phyloP scores from a whole-genome alignment of 2,113 vertebrate species.

The Melanotaenia duboulayi region DNA sequence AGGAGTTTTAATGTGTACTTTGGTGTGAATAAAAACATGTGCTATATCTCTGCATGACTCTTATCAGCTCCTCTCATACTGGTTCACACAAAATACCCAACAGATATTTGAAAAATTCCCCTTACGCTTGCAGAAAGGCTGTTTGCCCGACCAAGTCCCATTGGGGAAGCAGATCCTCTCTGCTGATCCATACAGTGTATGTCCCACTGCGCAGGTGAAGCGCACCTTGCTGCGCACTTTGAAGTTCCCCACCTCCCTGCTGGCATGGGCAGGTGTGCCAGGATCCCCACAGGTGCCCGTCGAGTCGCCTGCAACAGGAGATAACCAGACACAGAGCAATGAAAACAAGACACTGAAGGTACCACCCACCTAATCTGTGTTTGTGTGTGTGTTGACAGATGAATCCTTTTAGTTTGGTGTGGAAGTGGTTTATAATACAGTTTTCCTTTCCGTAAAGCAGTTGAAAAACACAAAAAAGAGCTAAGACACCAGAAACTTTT shows the following conservation, averaged over 20 bases:
- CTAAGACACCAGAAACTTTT: constrained; percentile 28
- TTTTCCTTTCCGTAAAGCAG: constrained; percentile 33
- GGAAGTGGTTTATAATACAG: constrained; percentile 31
- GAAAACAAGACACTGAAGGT: constrained; percentile 35
- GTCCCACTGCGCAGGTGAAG: constrained; percentile 92
- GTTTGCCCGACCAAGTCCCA: constrained; percentile 94
- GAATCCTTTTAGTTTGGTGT: constrained; percentile 29
- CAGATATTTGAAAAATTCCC: constrained; percentile 13
- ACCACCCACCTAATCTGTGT: constrained; percentile 9
- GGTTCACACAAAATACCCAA: constrained; percentile 20
- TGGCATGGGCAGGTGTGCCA: constrained; percentile 92
- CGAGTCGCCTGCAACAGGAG: constrained; percentile 84
- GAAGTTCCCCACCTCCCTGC: constrained; percentile 91
- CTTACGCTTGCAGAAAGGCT: constrained; percentile 98
- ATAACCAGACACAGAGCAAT: constrained; percentile 51
- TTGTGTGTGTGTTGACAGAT: constrained; percentile 14
- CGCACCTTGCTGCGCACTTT: constrained; percentile 92
- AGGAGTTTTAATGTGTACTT: background rate
- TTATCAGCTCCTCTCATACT: background rate
- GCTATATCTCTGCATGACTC: constrained; percentile 1
- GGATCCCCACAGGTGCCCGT: constrained; percentile 93
- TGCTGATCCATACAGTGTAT: constrained; percentile 92
- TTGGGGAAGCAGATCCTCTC: constrained; percentile 95
- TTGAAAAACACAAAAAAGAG: constrained; percentile 23
- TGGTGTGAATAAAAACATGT: constrained; percentile 7